Conservation (phyloP, 2,888 invertebrate genomes). For the Tetanocera ferruginea region DNA sequence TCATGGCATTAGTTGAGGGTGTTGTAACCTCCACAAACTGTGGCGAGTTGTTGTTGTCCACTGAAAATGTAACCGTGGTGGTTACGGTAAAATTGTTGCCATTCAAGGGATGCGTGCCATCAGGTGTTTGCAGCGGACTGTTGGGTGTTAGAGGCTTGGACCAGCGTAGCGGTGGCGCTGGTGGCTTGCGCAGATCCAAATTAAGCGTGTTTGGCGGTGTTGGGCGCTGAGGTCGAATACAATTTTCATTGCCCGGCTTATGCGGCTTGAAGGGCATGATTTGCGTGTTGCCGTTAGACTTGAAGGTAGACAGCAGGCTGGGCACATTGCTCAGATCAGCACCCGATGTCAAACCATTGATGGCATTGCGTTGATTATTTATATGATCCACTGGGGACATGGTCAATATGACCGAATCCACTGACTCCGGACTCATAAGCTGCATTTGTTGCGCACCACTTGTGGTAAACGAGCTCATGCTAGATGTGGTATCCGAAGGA, state of each 20-base stretch:
- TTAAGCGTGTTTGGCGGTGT: conserved; percentile 88
- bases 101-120: conserved; percentile 63
- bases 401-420: conserved; percentile 81
- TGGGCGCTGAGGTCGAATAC: conserved; percentile 78
- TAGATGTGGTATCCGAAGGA: conserved; percentile 79
- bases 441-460: conserved; percentile 70
- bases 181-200: conserved; percentile 76
- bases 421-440: conserved; percentile 72
- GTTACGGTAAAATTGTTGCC: conserved; percentile 84
- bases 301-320: conserved; percentile 76
- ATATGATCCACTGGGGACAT: conserved; percentile 76
- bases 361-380: conserved; percentile 52
- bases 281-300: conserved; percentile 70
- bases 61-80: conserved; percentile 88
- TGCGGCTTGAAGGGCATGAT: conserved; percentile 48
- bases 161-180: conserved; percentile 88
- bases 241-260: conserved; percentile 65
- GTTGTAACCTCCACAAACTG: conserved; percentile 68
- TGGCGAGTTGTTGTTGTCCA: conserved; percentile 66
- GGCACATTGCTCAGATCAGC: conserved; percentile 47
- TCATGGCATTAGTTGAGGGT: conserved; percentile 61
- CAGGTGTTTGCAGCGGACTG: conserved; percentile 60
- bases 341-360: conserved; percentile 50
- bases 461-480: conserved; percentile 81
- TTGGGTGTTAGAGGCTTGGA: conserved; percentile 79